A percentile compares a stretch with the other conserved stretches of the same genome.
Evolutionary conservation across 1,140 invertebrate species (phyloP).

Genomic region (Drosophila bifasciata): DNA sequence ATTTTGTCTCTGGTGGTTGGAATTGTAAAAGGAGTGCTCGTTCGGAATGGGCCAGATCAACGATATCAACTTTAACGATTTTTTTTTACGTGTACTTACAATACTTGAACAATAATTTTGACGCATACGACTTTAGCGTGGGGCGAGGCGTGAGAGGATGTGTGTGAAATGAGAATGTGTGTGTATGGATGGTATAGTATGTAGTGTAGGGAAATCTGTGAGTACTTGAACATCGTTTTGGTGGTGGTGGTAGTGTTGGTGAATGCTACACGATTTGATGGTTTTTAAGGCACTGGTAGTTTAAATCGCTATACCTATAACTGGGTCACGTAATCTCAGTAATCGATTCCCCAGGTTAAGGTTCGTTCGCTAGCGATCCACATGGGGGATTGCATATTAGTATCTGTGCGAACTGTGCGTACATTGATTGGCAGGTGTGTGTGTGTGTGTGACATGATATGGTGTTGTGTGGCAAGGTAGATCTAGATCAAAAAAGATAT

Average conservation of each 20-base stretch:
- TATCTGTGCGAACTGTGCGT: slow-evolving; percentile 43
- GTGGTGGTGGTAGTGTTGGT: slow-evolving; percentile 4
- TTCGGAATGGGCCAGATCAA: slow-evolving; percentile 81
- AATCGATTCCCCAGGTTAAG: not conserved
- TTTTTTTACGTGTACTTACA: slow-evolving; percentile 33
- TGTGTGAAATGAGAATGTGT: not conserved
- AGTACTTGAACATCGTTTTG: slow-evolving; percentile 9
- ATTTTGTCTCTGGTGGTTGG: slow-evolving; percentile 68
- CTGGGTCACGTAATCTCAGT: not conserved
- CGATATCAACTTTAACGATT: slow-evolving; percentile 12
- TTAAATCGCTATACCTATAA: slow-evolving; percentile 54
- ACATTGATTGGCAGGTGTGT: slow-evolving; percentile 44
- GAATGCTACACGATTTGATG: slow-evolving; percentile 30
- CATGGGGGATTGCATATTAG: not conserved
- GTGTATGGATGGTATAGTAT: slow-evolving; percentile 2
- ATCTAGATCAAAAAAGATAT: slow-evolving; percentile 42
- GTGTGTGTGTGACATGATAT: slow-evolving; percentile 53
- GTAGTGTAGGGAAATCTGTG: slow-evolving; percentile 13
- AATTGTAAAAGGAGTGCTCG: slow-evolving; percentile 81
- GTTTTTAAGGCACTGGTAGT: slow-evolving; percentile 78
- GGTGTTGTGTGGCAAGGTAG: slow-evolving; percentile 39
- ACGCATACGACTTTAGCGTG: slow-evolving; percentile 25
- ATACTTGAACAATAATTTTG: slow-evolving; percentile 66
- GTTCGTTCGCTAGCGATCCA: slow-evolving; percentile 20
- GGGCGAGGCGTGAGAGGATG: not conserved